Evolutionary conservation across 2,797 vertebrate genomes (phyloP), one percentile per base, ranked within the genome.

Genomic region (Forpus xanthops): DNA sequence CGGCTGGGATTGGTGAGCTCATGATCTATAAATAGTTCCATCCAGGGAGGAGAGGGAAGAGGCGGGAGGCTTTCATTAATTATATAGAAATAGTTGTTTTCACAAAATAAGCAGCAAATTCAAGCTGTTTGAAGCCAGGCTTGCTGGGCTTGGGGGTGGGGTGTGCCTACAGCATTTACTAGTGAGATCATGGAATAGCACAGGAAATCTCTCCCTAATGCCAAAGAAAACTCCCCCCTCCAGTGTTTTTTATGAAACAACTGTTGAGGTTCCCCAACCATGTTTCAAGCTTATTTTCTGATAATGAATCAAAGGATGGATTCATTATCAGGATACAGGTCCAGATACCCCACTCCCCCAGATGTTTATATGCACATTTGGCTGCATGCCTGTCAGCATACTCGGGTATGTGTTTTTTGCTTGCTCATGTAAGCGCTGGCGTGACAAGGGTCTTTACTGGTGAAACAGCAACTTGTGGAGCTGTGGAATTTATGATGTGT

Each of bases 151-250:
- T 85, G 77, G 75, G 78, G 45, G 42, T 55, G 41, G 49, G 86
- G 90, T 95, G 79, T 71, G 47, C 91, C 87, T 93, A 82, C 61
- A 89, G 81, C 55, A 61, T 77, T 94, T 87, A 58, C 79, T 94
- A 62, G 39, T 95, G 97, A 97, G 97, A 96, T 98, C 97, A 97
- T 91, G 92, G 96, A 97, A 94, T 83, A 89, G 71, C 74, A 89
- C 87, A 95, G 95, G 92, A 97, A 97, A 96, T 96, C 86, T 76
- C 79, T 93, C 28, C 56, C 61, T 92, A 27, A 41, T 87, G 97
- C 95, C 97, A 97, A 97, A 93, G 85, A 91, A 96, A 97, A 90
- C 74, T 67, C 70, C 23, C 12, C 52, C 41, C 27, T 44, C 47
- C 8, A 73, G 39, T 84, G 87, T 55, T 82, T 70, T 94, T 91